Evolutionary conservation across 2,888 invertebrate genomes (phyloP), one percentile per base, ranked within the genome.

Genomic region (Elaeidobius kamerunicus): DNA sequence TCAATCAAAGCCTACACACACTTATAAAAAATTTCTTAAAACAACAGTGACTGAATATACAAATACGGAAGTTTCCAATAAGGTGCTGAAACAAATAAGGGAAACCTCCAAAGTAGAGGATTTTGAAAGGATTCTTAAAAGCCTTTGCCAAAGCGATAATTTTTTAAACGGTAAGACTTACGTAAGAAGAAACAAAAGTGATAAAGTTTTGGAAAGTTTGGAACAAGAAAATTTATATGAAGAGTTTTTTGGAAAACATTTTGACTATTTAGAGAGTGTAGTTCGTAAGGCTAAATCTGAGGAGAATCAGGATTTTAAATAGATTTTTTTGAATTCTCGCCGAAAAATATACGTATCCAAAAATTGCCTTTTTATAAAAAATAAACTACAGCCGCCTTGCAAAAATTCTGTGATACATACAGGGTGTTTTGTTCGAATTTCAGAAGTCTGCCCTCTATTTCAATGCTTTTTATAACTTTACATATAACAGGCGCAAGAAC

Each of bases 91-190:
- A 68, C 75, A 77, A 71, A 80, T 81, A 71, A 75, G 77, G 61
- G 80, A 80, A 78, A 78, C 81, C 78, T 40, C 56, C 5, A 52
- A 78, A 77, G 76, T 79, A 69, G 73, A 73, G 27, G 66, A 81
- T 74, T 79, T 81, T 76, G 77, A 79, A 74, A 78, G 80, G 79
- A 79, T 81, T 79, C 80, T 81, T 69, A 75, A 65, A 23, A 52
- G 48, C 18, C 20, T 60, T 16, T 48, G 49, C 57, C 64, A 73
- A 43, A 77, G 76, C 69, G 76, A 76, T 30, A 71, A 43, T 12
- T 44, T 47, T 75, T 36, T 40, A 11, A 40, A 3, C 14, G 12
- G 32, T 17, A 42, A 30, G 19, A 20, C 27, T 40, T 46, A 39
- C 47, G 28, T 43, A 77, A 65, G 72, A 75, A 65, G 27, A 73